Base-by-base conservation (phyloP, 2,113 vertebrate genomes). In the Muntiacus muntjak region DNA sequence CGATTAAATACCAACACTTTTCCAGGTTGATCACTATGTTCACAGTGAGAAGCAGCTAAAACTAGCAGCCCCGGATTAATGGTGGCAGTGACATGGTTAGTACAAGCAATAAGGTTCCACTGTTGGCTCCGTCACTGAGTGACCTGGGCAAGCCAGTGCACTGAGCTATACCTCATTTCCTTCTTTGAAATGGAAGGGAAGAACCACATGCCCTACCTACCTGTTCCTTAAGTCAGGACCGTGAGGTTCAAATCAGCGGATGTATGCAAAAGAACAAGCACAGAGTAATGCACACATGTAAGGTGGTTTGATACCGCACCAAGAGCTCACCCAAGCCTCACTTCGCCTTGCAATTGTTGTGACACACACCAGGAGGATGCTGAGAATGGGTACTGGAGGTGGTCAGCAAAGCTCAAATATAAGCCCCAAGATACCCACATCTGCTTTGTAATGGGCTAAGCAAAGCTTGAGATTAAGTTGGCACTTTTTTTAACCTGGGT, bases 241-340 rank as follows among this genome's bases (percentile, higher is more conserved):
- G n/a, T 95, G 96, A 98, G 96, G 97, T 98, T 98, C 97, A 97
- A 95, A 97, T 89, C 97, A 96, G 97, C 98, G 15, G 96, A 91
- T 97, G 98, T 97, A 98, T 98, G 97, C 97, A 98, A 98, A 98
- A 98, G 94, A 98, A 98, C n/a, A 98, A 98, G 98, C 96, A 97
- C 58, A 98, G 91, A 98, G 96, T 92, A 97, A 98, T 4, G 89
- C 87, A 96, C 93, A 96, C 78, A 87, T 15, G 93, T 98, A 47
- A 98, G 96, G 96, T 57, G 78, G 93, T 89, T 45, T 91, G 97
- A 96, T 7, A 93, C 0, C 40, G 33, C 89, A 97, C 67, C 5
- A 21, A 81, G 60, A 96, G 83, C 50, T 87, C 82, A 82, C 93
- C 94, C 78, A 78, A 96, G 78, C 87, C 71, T 93, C 13, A 45